Evolutionary conservation across 2,113 vertebrate species (phyloP), one percentile per base, ranked within the genome.

Genomic region (Phocoena sinus): DNA sequence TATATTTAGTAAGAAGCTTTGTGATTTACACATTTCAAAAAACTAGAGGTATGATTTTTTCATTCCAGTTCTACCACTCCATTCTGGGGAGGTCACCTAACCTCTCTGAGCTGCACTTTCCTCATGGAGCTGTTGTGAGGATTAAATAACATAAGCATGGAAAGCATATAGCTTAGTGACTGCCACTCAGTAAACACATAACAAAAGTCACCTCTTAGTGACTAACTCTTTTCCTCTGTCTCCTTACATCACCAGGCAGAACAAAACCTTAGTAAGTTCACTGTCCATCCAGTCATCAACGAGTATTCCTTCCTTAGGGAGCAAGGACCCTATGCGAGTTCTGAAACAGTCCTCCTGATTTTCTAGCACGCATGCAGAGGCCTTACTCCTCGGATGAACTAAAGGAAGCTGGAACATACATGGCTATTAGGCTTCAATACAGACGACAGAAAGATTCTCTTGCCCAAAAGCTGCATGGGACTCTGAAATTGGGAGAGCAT

Each of bases 1-100:
- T 74, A 97, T 84, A 97, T 84, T 98, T 98, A 83, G 77, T 93
- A 98, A 97, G 36, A 53, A 41, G 12, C 89, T 97, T 93, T 88
- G 20, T 94, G 41, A 95, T 70, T 76, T 95, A 84, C 81, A 97
- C 91, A 94, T 88, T 86, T 92, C 38, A 96, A 74, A 53, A 10
- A 82, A 53, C 92, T 60, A 94, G 89, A 94, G 92, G 17, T 31
- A 80, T 94, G 14, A 0, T 0, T 95, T 70, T 36, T 44, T 3
- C 33, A 17, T 67, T 73, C 56, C 36, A 60, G 44, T 62, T 91
- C n/a, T 86, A 62, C n/a, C 38, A 70, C 28, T 73, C 73, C 73
- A 33, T 36, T 86, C 87, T 74, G 38, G 13, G 8, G 28, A 73
- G 26, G 31, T 77, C 79, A 87, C 21, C 83, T 93, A 85, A 63